Evolutionary conservation across 2,888 invertebrate species (phyloP).

Genomic region (Ernsta delagoae): DNA sequence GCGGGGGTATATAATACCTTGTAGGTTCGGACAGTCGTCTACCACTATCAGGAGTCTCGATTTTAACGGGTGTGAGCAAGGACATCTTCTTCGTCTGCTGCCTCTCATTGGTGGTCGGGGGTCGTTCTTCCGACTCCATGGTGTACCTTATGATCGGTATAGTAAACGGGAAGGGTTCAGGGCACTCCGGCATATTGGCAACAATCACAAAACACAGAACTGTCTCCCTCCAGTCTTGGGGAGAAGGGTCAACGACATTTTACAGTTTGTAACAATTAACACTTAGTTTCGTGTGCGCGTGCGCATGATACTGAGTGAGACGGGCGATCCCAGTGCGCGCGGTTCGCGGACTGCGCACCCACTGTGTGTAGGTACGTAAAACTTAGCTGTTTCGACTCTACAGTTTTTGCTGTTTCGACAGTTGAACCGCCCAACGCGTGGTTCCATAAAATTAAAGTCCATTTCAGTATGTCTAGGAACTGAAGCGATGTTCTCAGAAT

Average conservation of each 20-base stretch:
- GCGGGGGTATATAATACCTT: conserved; percentile 75
- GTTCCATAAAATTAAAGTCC: background rate
- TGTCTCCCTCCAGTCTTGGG: conserved; percentile 49
- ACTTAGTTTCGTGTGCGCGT: conserved; percentile 36
- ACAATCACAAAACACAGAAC: conserved; percentile 60
- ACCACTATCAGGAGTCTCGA: conserved; percentile 74
- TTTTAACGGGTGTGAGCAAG: conserved; percentile 73
- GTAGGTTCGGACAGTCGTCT: conserved; percentile 74
- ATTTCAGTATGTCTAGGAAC: background rate
- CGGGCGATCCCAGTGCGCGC: conserved; percentile 58
- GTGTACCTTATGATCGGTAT: conserved; percentile 79
- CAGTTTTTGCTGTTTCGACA: conserved; percentile 30
- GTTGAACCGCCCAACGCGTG: background rate
- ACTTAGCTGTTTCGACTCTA: conserved; percentile 17
- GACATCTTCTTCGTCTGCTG: conserved; percentile 78
- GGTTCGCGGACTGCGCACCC: conserved; percentile 49
- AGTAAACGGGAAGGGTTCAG: conserved; percentile 73
- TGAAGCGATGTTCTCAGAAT: background rate
- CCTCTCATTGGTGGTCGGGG: conserved; percentile 48
- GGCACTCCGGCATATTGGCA: conserved; percentile 78
- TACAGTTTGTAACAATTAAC: conserved; percentile 45
- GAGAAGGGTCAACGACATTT: conserved; percentile 61
- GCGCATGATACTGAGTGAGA: conserved; percentile 40
- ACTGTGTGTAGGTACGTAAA: background rate
- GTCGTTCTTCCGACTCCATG: conserved; percentile 75